Percentiles rank a stretch among this genome's conserved stretches.
These are phyloP conservation scores for Limnephilus rhombicus DNA, from an alignment of 2,888 invertebrate species.

Conservation along the genomic window DNA sequence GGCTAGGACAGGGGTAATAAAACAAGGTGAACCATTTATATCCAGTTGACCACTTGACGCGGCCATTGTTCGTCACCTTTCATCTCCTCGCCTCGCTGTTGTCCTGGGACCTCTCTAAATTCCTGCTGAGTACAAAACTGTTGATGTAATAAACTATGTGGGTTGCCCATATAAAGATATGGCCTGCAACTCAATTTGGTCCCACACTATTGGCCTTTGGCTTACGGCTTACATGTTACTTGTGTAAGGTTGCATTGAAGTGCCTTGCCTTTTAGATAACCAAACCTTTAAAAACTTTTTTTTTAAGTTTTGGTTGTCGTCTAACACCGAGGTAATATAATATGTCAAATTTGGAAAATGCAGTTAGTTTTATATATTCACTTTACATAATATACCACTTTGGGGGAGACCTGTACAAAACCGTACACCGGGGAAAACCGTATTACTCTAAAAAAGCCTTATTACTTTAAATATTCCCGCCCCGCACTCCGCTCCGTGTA, in stretches of 20 bases:
- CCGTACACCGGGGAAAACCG: too few relatives aligned
- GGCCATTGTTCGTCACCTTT: slow-evolving; percentile 47
- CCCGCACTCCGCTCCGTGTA: too few relatives aligned
- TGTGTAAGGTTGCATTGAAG: neutral
- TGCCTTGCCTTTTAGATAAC: neutral
- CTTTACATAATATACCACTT: too few relatives aligned
- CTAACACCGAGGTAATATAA: too few relatives aligned
- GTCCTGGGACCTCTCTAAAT: neutral
- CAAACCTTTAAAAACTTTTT: neutral
- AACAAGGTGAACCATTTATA: slow-evolving; percentile 56
- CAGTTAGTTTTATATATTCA: too few relatives aligned
- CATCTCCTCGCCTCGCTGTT: neutral
- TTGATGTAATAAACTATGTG: neutral
- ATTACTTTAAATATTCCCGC: too few relatives aligned
- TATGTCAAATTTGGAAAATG: too few relatives aligned
- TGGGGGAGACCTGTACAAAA: too few relatives aligned
- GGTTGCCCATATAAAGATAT: neutral
- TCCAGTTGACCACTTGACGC: slow-evolving; percentile 58
- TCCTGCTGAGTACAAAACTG: neutral
- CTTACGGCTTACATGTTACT: neutral
- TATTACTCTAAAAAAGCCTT: too few relatives aligned
- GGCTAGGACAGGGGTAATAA: slow-evolving; percentile 43
- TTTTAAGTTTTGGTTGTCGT: too few relatives aligned
- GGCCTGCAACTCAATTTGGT: neutral
- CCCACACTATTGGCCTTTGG: neutral